These are phyloP conservation scores for Aphodius granarius DNA, from an alignment of 2,888 invertebrate species.

Conservation along the genomic window DNA sequence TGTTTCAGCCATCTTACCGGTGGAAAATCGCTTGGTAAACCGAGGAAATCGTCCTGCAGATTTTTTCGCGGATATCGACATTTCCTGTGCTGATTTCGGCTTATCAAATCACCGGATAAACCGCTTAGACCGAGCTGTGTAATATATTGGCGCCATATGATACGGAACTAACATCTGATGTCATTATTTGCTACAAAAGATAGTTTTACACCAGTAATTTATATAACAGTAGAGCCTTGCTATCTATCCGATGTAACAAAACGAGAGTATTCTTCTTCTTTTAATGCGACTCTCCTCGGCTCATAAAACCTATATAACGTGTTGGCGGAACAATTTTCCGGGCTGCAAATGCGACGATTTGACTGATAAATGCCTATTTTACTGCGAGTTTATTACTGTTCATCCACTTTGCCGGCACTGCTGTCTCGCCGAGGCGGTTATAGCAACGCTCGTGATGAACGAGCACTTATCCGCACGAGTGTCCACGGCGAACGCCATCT, in stretches of 20 bases:
- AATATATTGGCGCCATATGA: constrained; percentile 12
- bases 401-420: background rate
- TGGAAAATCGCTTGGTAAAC: background rate
- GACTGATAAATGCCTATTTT: constrained; percentile 5
- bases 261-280: too few relatives aligned
- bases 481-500: background rate
- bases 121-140: background rate
- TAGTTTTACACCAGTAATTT: too few relatives aligned
- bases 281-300: too few relatives aligned
- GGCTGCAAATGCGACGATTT: constrained; percentile 17
- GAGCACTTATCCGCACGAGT: background rate
- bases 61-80: background rate
- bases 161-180: constrained; percentile 15
- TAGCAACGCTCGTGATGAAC: background rate
- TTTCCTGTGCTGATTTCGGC: background rate
- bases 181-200: too few relatives aligned
- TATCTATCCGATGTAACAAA: too few relatives aligned
- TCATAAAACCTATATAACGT: background rate
- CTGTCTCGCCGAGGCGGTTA: background rate
- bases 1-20: background rate
- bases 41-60: background rate
- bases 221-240: too few relatives aligned
- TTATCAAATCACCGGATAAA: background rate
- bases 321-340: constrained; percentile 7
- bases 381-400: background rate